Conservation (phyloP, 2,888 invertebrate species). For the Rhabditoides inermis region DNA sequence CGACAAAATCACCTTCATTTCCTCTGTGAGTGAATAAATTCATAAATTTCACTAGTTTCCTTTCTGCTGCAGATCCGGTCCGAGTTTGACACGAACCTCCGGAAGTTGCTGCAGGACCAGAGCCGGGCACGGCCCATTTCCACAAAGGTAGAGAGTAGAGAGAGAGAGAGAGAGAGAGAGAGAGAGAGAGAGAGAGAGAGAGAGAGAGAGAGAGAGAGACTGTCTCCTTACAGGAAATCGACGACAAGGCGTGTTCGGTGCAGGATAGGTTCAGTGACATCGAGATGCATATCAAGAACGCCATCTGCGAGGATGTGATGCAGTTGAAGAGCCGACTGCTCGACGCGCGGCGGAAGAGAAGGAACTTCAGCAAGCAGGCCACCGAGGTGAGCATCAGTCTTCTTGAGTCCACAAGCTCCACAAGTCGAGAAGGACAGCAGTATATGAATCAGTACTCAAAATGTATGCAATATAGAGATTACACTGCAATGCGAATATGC, state of each 20-base stretch:
- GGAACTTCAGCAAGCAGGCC: constrained; percentile 98
- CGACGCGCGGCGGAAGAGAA: constrained; percentile 72
- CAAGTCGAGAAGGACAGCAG: no score
- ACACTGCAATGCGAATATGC: no score
- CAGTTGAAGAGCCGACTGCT: constrained; percentile 74
- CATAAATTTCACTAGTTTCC: no score
- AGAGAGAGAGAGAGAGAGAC: no score
- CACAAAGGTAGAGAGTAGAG: constrained; percentile 74
- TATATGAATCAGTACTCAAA: constrained; percentile 5
- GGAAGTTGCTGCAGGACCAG: constrained; percentile 62
- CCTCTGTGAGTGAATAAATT: no score
- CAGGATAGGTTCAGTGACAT: constrained; percentile 70
- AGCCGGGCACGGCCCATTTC: constrained; percentile 93
- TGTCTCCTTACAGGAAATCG: constrained; percentile 3
- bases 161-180: no score
- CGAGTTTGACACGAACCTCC: constrained; percentile 56
- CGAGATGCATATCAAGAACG: constrained; percentile 80
- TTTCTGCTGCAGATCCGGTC: constrained; percentile 5
- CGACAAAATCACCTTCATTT: neutral
- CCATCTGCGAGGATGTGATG: constrained; percentile 97
- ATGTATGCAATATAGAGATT: neutral
- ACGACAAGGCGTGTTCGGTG: constrained; percentile 75
- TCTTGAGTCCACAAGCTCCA: no score
- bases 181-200: no score
- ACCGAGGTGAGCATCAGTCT: no score